Base-by-base conservation (phyloP, 2,888 invertebrate species). In the Drosophila buzzatii region DNA sequence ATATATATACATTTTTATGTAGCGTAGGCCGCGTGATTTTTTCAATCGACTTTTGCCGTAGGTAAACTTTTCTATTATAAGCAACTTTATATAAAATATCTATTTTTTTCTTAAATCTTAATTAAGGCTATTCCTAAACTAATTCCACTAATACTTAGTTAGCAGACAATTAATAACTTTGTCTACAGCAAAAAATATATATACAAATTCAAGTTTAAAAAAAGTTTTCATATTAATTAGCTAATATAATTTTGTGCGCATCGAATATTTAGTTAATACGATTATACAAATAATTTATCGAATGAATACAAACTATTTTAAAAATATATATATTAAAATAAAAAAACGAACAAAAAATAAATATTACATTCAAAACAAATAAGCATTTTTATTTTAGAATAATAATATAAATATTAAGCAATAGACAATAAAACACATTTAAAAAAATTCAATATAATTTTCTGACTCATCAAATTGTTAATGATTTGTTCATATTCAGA, bases 41-140 rank as follows among this genome's bases (percentile, higher is more conserved):
- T 61, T 31, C 33, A 75, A 66, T 59, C 64, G 41, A 65, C 33
- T 70, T 75, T 76, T 76, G 77, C 72, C 77, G 62, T 71, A 75
- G 71, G 3, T 76, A 63, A 57, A 44, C 9, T 35, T 27, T 16
- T 56, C 27, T n/a, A 8, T 45, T n/a, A 33, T 35, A 65, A 52
- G 39, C 51, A 52, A 35, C 20, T 37, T 20, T 16, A 37, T 35
- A 44, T 16, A 23, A 45, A 44, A 45, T n/a, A 20, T 33, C 31
- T 66, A 67, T 67, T 45, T 68, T 59, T 57, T 60, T 57, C 73
- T 49, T 61, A 73, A n/a, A 39, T 55, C 70, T 20, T 37, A 47
- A 18, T 47, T 64, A 64, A 47, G 23, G 12, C 35, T 56, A 27
- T 60, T 58, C 70, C 57, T 64, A 51, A 49, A 64, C 20, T 33